Base-by-base conservation (phyloP, 2,888 invertebrate genomes). In the Zygothrica quintamaculata region DNA sequence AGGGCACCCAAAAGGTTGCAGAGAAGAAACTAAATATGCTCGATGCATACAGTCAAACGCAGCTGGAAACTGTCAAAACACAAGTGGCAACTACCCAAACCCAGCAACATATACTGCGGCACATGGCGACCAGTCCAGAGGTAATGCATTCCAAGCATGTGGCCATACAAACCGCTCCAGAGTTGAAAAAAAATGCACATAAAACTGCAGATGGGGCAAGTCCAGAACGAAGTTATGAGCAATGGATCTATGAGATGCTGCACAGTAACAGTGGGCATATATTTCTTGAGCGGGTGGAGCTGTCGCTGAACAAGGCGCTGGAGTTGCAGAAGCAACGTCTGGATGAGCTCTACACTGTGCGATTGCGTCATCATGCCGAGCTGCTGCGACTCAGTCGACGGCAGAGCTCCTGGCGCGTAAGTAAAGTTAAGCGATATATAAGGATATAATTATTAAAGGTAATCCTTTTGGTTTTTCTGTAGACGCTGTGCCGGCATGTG, bases 231-330 rank as follows among this genome's bases (percentile, higher is more conserved):
- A 73, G 76, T 1, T 91, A 91, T 52, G 76, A 75, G 0, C 88
- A 89, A 29, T 91, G 91, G 91, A 84, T 91, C 31, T 60, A 79
- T 15, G 90, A 91, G 50, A 86, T 91, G 87, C 84, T 89, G 4
- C 77, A 80, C 39, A 88, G 89, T 0, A 46, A 69, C 25, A 89
- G 88, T 65, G 91, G 91, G 0, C 76, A 86, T 37, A 70, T 82
- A 13, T 91, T 91, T 60, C 68, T 91, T 25, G 87, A 88, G 9
- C 89, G 88, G 44, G 90, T 90, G 12, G 90, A 91, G 58, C 58
- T 73, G 4, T 87, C 90, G 2, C 44, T 91, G 2, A 73, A 70
- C 7, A 90, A 91, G 62, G 86, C 88, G 4, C 48, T 90, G 16
- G 73, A 81, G 13, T 74, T 84, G 57, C 90, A 91, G 56, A 88